Evolutionary conservation across 2,797 vertebrate genomes (phyloP).

Genomic region (Potorous gilbertii): DNA sequence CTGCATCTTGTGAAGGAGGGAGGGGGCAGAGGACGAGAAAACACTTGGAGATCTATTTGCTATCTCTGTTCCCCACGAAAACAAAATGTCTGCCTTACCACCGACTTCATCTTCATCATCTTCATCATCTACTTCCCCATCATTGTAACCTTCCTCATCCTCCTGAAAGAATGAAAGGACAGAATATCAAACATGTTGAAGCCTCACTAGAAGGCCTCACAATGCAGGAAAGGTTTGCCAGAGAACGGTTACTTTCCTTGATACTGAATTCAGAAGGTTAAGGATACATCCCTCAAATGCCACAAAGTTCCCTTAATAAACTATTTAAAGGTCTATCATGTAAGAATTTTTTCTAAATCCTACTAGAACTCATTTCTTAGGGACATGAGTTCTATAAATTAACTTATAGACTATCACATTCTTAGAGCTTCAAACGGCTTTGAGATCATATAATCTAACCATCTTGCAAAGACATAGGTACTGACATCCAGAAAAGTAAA

Average conservation of each 20-base stretch:
- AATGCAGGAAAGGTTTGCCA: background rate
- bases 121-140: constrained; percentile 92
- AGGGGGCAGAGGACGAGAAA: background rate
- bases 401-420: background rate
- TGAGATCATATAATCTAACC: background rate
- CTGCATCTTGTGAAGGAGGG: background rate
- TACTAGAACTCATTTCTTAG: background rate
- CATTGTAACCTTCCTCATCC: constrained; percentile 95
- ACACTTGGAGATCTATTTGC: background rate
- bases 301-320: background rate
- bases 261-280: background rate
- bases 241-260: background rate
- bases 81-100: constrained; percentile 83
- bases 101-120: constrained; percentile 91
- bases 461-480: background rate
- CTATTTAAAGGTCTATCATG: background rate
- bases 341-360: background rate
- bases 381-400: background rate
- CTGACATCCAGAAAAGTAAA: background rate
- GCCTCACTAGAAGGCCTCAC: background rate
- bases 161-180: constrained; percentile 83
- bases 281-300: background rate
- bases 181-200: background rate
- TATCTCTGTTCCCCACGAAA: background rate
- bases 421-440: background rate